Evolutionary conservation across 1,140 invertebrate species (phyloP).

Genomic region (Nixonia krombeini): DNA sequence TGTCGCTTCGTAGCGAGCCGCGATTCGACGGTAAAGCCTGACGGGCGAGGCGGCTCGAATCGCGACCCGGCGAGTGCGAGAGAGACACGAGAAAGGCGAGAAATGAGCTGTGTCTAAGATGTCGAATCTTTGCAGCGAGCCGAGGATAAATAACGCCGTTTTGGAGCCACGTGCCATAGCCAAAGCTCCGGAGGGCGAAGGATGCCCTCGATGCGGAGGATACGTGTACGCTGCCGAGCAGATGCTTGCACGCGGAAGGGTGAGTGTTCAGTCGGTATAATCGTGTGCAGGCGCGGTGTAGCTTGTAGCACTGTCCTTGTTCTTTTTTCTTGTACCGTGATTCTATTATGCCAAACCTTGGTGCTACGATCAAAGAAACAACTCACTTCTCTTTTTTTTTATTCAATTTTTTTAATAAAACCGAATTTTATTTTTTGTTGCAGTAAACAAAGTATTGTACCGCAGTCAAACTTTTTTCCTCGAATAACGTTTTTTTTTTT

Average conservation of each 20-base stretch:
- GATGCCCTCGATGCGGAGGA: slow-evolving; percentile 91
- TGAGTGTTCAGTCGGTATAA: slow-evolving; percentile 71
- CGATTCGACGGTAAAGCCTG: background rate
- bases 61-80: background rate
- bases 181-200: slow-evolving; percentile 88
- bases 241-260: slow-evolving; percentile 91
- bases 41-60: slow-evolving; percentile 1
- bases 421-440: too few species aligned
- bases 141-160: slow-evolving; percentile 72
- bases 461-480: too few species aligned
- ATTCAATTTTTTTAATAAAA: too few species aligned
- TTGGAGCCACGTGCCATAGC: slow-evolving; percentile 82
- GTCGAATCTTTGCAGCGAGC: slow-evolving; percentile 31
- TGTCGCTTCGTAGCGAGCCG: background rate
- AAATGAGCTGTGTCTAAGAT: background rate
- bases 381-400: slow-evolving; percentile 3
- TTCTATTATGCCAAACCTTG: slow-evolving; percentile 10
- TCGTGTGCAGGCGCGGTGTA: slow-evolving; percentile 7
- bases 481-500: too few species aligned
- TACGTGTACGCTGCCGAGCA: slow-evolving; percentile 94
- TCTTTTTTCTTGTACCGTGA: slow-evolving; percentile 6
- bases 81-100: background rate
- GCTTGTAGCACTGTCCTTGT: slow-evolving; percentile 13
- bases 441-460: background rate
- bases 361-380: slow-evolving; percentile 26